Conservation (phyloP, 2,113 vertebrate genomes). For the Acanthochromis polyacanthus region DNA sequence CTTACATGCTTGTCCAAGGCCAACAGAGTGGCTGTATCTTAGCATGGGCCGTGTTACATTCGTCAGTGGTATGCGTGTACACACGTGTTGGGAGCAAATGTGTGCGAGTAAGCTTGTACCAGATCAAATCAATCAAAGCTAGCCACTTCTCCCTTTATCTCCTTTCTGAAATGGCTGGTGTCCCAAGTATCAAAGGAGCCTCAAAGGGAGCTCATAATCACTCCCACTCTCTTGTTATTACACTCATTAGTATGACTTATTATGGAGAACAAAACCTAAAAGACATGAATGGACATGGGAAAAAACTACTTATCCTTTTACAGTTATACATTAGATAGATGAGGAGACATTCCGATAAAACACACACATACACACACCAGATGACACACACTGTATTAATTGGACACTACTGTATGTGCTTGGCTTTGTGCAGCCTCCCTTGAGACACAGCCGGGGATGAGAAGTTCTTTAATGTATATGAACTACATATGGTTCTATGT, state of each 20-base stretch:
- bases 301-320: constrained; percentile 13
- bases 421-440: constrained; percentile 50
- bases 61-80: constrained; percentile 6
- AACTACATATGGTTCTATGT: constrained; percentile 44
- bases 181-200: neutral
- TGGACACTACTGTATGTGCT: constrained; percentile 29
- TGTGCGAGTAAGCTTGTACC: constrained; percentile 12
- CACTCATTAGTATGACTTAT: constrained; percentile 42
- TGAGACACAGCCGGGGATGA: constrained; percentile 47
- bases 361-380: neutral
- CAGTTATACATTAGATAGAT: neutral
- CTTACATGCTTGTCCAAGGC: constrained; percentile 41
- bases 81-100: neutral
- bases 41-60: constrained; percentile 28
- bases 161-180: constrained; percentile 27
- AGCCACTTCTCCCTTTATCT: constrained; percentile 55
- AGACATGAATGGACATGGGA: constrained; percentile 26
- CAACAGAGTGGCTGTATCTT: neutral
- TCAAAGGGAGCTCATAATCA: constrained; percentile 3
- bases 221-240: constrained; percentile 15
- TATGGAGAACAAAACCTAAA: constrained; percentile 29
- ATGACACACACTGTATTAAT: constrained; percentile 41
- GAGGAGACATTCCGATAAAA: constrained; percentile 15
- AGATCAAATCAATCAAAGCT: constrained; percentile 54
- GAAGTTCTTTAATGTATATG: constrained; percentile 72